These are phyloP conservation scores for Trichonephila clavata DNA, from an alignment of 1,140 invertebrate genomes.

Conservation along the genomic window DNA sequence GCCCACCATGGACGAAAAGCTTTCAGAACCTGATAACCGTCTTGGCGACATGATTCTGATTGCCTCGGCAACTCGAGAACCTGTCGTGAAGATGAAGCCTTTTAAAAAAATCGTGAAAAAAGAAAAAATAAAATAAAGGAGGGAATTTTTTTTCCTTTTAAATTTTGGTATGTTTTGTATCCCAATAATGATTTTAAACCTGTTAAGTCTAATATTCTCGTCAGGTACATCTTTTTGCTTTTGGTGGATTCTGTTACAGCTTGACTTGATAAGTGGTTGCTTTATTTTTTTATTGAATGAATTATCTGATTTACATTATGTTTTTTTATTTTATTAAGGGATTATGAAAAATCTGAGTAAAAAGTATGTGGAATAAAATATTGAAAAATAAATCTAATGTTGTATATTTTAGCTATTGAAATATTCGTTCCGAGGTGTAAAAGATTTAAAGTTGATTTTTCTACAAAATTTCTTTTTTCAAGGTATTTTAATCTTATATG, in stretches of 20 bases:
- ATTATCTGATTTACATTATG: no score
- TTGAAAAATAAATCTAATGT: no score
- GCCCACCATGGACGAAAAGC: conserved; percentile 46
- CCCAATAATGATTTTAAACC: background rate
- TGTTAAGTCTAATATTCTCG: background rate
- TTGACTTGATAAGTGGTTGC: no score
- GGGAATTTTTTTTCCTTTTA: background rate
- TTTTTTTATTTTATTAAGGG: no score
- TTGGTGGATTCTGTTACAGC: background rate
- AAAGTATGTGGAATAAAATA: no score
- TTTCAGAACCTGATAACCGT: conserved; percentile 47
- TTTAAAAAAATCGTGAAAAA: background rate
- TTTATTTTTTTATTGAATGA: no score
- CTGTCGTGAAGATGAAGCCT: background rate
- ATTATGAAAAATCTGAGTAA: no score
- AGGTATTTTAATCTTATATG: no score
- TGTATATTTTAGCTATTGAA: no score
- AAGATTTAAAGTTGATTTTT: no score
- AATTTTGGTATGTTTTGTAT: background rate
- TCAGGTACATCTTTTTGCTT: background rate
- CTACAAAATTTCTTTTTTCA: no score
- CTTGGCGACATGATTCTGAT: conserved; percentile 60
- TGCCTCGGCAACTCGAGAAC: conserved; percentile 62
- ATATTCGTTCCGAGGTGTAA: no score
- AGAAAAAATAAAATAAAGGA: background rate